Evolutionary conservation across 2,113 vertebrate genomes (phyloP), one percentile per base, ranked within the genome.

Genomic region (Apteryx owenii): DNA sequence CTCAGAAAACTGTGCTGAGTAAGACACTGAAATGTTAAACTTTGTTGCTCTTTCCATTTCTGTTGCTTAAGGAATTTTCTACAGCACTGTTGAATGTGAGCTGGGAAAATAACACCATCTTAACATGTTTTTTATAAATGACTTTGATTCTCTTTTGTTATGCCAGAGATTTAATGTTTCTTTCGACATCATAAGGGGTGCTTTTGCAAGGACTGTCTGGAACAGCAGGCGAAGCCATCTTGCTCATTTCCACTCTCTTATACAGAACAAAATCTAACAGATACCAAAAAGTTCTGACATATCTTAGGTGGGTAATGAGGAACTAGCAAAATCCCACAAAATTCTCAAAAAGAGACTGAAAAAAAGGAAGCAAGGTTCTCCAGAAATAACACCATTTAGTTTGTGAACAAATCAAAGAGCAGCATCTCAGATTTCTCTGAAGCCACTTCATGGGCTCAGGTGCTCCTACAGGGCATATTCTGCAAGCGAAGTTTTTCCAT

Each of bases 31-130:
- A 97, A 97, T 54, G 62, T 92, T 93, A 97, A 95, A 95, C 95
- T 90, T 92, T 97, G 94, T 97, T 97, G 95, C 94, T 96, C 81
- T 97, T 97, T 95, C 91, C 78, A 64, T 78, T 92, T 96, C 70
- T 95, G 89, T 89, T 85, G 89, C 91, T 95, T 82, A 80, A 96
- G 87, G 91, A 95, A 95, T 95, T 97, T 95, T 96, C 78, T 96
- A 65, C 87, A 85, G 73, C 66, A 88, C 78, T 54, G 28, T 56
- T 60, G 78, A 64, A 40, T 21, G 62, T 94, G 46, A 75, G 13
- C 70, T 66, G 36, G 56, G 81, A 31, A 92, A 97, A 88, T 84
- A 95, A 50, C 8, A 26, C 62, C 0, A 0, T 58, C 89, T 92
- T 33, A 77, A 92, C 48, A 18, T 36, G 15, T 87, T 89, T 87